phyloP scores from a whole-genome alignment of 2,888 invertebrate genomes.

The Dicroscelio sp. region DNA sequence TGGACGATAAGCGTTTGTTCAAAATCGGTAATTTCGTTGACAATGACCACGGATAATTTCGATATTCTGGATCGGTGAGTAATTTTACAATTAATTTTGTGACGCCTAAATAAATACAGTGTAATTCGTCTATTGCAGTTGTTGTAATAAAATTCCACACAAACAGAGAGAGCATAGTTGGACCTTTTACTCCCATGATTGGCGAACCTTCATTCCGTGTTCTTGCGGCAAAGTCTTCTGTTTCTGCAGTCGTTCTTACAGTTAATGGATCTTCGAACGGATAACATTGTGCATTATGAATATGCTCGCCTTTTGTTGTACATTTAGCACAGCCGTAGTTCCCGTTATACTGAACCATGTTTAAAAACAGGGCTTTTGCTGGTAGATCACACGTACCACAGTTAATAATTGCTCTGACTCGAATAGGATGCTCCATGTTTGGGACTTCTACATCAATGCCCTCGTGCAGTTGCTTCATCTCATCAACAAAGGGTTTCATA shows the following conservation, averaged over 20 bases:
- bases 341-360: constrained; percentile 49
- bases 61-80: constrained; percentile 56
- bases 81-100: constrained; percentile 64
- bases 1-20: not conserved
- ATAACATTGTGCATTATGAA: constrained; percentile 13
- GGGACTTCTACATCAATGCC: constrained; percentile 28
- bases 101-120: constrained; percentile 77
- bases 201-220: not conserved
- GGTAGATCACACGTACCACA: constrained; percentile 61
- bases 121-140: constrained; percentile 75
- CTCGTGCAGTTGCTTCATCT: constrained; percentile 30
- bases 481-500: constrained; percentile 17
- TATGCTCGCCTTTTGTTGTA: not conserved
- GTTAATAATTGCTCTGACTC: constrained; percentile 18
- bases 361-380: constrained; percentile 63
- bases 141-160: constrained; percentile 69
- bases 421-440: not conserved
- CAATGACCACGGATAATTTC: not conserved
- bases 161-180: constrained; percentile 47
- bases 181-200: constrained; percentile 69
- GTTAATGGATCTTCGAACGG: constrained; percentile 14
- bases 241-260: constrained; percentile 44
- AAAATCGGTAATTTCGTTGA: not conserved
- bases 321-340: constrained; percentile 40
- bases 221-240: not conserved